phyloP scores from a whole-genome alignment of 2,797 vertebrate species.

The Epinephelus coioides region DNA sequence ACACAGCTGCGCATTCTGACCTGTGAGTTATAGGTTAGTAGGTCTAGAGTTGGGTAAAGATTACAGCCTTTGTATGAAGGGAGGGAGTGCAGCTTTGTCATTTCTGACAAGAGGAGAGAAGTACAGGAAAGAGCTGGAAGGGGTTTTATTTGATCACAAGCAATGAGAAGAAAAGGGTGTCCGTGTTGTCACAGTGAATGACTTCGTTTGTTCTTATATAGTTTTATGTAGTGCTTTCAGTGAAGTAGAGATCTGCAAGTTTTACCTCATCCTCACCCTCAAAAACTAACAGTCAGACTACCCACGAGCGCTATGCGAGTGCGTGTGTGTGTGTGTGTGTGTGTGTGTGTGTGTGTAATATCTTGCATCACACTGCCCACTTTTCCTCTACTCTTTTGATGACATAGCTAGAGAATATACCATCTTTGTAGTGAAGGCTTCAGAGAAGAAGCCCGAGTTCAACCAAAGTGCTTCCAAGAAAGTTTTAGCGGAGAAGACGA shows the following conservation, averaged over 20 bases:
- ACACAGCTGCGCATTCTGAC: conserved; percentile 44
- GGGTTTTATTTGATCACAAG: conserved; percentile 34
- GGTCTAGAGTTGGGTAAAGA: conserved; percentile 41
- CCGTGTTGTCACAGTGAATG: conserved; percentile 11
- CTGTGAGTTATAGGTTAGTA: conserved; percentile 56
- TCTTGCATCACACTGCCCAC: conserved; percentile 52
- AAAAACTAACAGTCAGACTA: conserved; percentile 46
- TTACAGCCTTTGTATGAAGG: conserved; percentile 33
- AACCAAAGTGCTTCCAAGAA: conserved; percentile 68
- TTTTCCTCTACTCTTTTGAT: conserved; percentile 50
- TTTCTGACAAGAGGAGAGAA: conserved; percentile 30
- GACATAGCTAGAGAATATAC: conserved; percentile 53
- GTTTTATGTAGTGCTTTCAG: conserved; percentile 2
- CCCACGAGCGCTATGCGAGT: conserved; percentile 21
- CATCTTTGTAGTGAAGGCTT: conserved; percentile 54
- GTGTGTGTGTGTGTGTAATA: conserved; percentile 15
- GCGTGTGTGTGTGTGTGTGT: conserved; percentile 14
- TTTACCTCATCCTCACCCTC: conserved; percentile 41
- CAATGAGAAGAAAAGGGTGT: conserved; percentile 17
- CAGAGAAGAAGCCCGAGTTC: conserved; percentile 53
- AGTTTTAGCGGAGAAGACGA: conserved; percentile 54
- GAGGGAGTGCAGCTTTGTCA: conserved; percentile 30
- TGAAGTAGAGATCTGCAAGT: conserved; percentile 21
- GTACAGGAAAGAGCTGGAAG: conserved; percentile 7
- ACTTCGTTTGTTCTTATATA: not conserved